A percentile compares a stretch with the other conserved stretches of the same genome.
These are phyloP conservation scores for Montipora capitata DNA, from an alignment of 92 coral and sea anemone genomes.

Conservation along the genomic window DNA sequence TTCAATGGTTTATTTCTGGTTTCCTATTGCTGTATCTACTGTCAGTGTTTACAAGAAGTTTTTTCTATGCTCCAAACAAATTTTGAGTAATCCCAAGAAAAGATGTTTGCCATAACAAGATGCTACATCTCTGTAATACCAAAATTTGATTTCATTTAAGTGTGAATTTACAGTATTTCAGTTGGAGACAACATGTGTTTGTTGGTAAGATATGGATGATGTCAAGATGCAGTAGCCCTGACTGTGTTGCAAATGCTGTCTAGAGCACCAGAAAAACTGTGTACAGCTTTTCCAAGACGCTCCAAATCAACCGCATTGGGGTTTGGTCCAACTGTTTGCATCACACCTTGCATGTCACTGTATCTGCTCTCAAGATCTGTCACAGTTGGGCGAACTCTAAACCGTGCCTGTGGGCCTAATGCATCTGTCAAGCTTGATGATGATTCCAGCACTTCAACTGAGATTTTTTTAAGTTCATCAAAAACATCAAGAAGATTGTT, in stretches of 20 bases:
- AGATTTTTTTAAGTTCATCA: constrained; percentile 73
- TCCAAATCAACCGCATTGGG: constrained; percentile 86
- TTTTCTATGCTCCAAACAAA: too few species aligned
- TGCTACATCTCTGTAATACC: too few species aligned
- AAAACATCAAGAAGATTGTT: constrained; percentile 68
- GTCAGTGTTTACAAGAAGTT: too few species aligned
- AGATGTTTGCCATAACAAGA: too few species aligned
- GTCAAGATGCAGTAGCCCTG: constrained; percentile 74
- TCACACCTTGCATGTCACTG: constrained; percentile 83
- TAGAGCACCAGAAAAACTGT: constrained; percentile 74
- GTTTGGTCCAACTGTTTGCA: constrained; percentile 80
- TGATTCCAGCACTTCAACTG: constrained; percentile 79
- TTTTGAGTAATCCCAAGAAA: too few species aligned
- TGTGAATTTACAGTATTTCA: too few species aligned
- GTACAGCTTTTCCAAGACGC: constrained; percentile 81
- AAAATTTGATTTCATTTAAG: too few species aligned
- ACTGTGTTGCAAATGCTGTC: constrained; percentile 78
- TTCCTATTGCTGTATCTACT: too few species aligned
- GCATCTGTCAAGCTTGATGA: constrained; percentile 87
- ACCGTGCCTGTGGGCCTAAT: constrained; percentile 88
- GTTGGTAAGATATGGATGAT: not conserved
- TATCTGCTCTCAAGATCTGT: constrained; percentile 85
- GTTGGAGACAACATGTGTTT: too few species aligned
- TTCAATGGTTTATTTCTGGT: too few species aligned
- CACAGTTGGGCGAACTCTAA: constrained; percentile 84